Evolutionary conservation across 1,140 invertebrate genomes (phyloP).

Genomic region (Drosophila tsacasi): DNA sequence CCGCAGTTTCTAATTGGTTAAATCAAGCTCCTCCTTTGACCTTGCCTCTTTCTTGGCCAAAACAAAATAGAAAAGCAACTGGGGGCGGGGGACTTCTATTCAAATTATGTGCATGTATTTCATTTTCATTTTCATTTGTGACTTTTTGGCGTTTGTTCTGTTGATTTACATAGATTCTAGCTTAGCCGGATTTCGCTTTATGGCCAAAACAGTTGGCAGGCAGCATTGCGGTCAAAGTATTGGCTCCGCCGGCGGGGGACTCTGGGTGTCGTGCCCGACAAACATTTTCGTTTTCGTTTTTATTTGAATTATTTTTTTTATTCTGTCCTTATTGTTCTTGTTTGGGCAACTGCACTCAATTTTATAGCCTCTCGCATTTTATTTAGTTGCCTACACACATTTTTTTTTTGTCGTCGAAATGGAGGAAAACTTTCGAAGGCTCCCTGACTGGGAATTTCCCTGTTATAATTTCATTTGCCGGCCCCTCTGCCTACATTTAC

Average conservation of each 20-base stretch:
- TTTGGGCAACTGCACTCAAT: conserved; percentile 74
- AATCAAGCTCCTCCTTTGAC: conserved; percentile 17
- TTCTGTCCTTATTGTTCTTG: conserved; percentile 35
- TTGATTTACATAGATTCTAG: conserved; percentile 43
- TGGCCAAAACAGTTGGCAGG: conserved; percentile 65
- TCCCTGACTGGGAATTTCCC: conserved; percentile 15
- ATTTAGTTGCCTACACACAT: conserved; percentile 45
- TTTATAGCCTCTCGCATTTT: conserved; percentile 72
- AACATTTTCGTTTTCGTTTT: conserved; percentile 61
- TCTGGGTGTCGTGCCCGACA: conserved; percentile 49
- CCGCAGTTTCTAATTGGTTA: conserved; percentile 47
- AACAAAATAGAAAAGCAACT: neutral
- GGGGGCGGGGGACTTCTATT: conserved; percentile 19
- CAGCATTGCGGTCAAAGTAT: conserved; percentile 41
- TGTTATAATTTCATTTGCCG: conserved; percentile 77
- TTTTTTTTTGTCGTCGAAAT: neutral
- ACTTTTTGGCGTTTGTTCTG: conserved; percentile 48
- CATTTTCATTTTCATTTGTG: conserved; percentile 59
- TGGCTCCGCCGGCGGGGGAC: neutral
- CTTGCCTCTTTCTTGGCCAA: conserved; percentile 3
- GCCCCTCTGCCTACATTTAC: conserved; percentile 72
- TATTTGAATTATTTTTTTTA: conserved; percentile 1
- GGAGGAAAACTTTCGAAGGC: conserved; percentile 22
- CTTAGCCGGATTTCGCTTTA: conserved; percentile 48
- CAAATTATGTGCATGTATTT: conserved; percentile 72